Percentiles rank a stretch among this genome's conserved stretches.
Evolutionary conservation across 1,140 invertebrate species (phyloP).

Genomic region (Triops cancriformis): DNA sequence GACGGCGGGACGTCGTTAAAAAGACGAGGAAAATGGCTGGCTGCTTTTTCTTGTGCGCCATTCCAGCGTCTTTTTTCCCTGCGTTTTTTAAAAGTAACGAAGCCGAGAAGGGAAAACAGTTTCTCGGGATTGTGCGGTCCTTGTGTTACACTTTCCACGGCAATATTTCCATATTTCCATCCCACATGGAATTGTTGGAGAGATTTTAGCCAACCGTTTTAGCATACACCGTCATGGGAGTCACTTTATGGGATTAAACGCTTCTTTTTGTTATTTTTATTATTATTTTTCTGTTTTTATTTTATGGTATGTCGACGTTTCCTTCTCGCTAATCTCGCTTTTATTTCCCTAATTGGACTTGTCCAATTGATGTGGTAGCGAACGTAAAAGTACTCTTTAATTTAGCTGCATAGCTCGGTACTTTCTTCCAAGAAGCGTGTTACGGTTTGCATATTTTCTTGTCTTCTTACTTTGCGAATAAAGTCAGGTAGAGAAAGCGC

Average conservation of each 20-base stretch:
- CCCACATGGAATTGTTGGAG: background rate
- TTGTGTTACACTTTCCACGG: background rate
- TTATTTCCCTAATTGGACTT: too few species aligned
- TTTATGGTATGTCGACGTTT: too few species aligned
- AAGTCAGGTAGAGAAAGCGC: too few species aligned
- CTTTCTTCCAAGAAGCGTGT: too few species aligned
- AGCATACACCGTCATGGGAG: background rate
- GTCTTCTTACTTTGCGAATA: too few species aligned
- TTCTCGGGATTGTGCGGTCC: background rate
- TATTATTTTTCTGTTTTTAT: background rate
- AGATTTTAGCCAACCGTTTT: background rate
- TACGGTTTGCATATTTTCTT: too few species aligned
- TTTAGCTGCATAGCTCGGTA: too few species aligned
- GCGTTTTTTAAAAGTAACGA: background rate
- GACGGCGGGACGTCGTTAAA: conserved; percentile 11
- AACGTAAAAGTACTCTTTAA: too few species aligned
- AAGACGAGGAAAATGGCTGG: conserved; percentile 4
- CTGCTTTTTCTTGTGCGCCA: background rate
- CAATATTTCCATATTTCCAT: background rate
- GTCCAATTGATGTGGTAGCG: too few species aligned
- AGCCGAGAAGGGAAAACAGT: too few species aligned
- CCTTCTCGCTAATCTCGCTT: too few species aligned
- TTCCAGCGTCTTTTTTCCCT: background rate
- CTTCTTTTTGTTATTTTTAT: too few species aligned
- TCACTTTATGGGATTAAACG: background rate